phyloP scores from a whole-genome alignment of 2,888 invertebrate genomes.

The Agapostemon virescens region DNA sequence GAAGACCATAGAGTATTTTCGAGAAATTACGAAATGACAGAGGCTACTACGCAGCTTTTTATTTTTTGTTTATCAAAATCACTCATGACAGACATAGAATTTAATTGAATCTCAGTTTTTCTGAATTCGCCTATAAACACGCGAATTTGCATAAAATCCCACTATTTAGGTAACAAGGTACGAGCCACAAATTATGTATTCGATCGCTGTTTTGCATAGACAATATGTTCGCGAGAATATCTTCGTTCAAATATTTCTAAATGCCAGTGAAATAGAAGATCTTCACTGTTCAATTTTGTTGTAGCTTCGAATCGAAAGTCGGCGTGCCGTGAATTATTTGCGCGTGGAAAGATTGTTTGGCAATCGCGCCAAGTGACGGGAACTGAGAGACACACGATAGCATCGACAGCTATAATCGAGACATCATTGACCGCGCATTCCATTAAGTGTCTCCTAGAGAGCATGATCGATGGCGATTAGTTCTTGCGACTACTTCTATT shows the following conservation, averaged over 20 bases:
- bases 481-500: background rate
- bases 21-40: background rate
- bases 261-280: background rate
- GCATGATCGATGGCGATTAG: constrained; percentile 4
- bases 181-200: background rate
- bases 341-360: constrained; percentile 40
- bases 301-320: background rate
- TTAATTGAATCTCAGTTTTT: background rate
- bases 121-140: background rate
- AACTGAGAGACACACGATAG: constrained; percentile 24
- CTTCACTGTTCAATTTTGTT: constrained; percentile 9
- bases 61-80: background rate
- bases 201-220: background rate
- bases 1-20: no score
- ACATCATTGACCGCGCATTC: constrained; percentile 34
- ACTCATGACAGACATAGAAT: background rate
- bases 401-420: constrained; percentile 41
- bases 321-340: constrained; percentile 35
- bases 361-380: constrained; percentile 40
- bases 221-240: background rate
- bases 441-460: constrained; percentile 17
- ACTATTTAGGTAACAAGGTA: constrained; percentile 1
- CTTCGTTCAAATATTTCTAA: background rate
- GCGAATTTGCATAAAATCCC: constrained; percentile 7
- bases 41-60: background rate